Conservation (phyloP, 2,797 vertebrate genomes). For the Sebastes variabilis region DNA sequence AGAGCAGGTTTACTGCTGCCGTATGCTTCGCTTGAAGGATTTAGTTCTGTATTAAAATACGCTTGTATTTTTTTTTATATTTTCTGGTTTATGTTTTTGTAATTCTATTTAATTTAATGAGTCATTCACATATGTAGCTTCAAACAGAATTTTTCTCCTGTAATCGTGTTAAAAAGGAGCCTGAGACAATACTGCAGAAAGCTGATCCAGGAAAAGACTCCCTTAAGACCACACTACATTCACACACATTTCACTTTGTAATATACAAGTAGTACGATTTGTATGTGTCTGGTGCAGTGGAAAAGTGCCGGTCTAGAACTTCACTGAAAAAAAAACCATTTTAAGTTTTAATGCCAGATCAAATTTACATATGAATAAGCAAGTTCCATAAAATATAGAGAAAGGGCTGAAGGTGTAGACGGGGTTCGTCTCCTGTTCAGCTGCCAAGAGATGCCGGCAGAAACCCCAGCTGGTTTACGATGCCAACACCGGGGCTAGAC, state of each 20-base stretch:
- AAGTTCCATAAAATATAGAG: conserved; percentile 4
- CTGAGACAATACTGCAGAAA: not conserved
- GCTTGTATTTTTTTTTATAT: not conserved
- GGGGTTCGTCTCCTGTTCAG: conserved; percentile 7
- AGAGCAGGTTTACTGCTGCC: conserved; percentile 16
- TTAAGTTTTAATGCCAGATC: not conserved
- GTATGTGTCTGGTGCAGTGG: not conserved
- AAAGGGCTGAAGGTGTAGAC: conserved; percentile 1
- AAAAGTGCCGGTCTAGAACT: not conserved
- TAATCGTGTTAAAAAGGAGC: not conserved
- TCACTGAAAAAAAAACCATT: not conserved
- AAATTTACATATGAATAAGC: not conserved
- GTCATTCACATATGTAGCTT: not conserved
- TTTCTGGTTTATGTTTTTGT: not conserved
- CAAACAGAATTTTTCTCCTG: not conserved
- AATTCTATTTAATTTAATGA: not conserved
- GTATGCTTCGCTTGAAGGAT: not conserved
- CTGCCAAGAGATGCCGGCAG: conserved; percentile 55
- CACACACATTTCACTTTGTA: not conserved
- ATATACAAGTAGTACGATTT: not conserved
- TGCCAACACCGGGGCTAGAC: conserved; percentile 52
- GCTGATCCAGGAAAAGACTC: not conserved
- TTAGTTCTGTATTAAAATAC: not conserved
- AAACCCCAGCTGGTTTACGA: conserved; percentile 68
- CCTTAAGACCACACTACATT: not conserved